These are phyloP conservation scores for Tholera decimalis DNA, from an alignment of 2,888 invertebrate species.

Conservation along the genomic window DNA sequence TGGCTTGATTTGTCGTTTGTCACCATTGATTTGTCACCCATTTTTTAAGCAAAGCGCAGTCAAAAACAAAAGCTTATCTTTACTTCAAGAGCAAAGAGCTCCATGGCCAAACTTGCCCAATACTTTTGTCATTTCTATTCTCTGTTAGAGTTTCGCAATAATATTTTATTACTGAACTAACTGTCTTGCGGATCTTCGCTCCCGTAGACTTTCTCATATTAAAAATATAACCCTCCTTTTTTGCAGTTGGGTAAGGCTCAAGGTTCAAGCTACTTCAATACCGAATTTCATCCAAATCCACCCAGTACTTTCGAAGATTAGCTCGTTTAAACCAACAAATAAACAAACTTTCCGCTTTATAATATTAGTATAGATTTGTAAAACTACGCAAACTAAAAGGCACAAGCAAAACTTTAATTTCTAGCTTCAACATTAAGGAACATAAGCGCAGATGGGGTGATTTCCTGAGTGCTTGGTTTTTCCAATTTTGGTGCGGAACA, in stretches of 20 bases:
- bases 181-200: no score
- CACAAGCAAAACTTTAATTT: slow-evolving; percentile 18
- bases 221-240: no score
- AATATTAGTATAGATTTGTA: background rate
- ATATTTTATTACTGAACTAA: background rate
- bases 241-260: no score
- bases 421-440: slow-evolving; percentile 35
- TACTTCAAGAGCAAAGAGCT: background rate
- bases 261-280: no score
- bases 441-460: slow-evolving; percentile 41
- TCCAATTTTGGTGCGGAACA: slow-evolving; percentile 50
- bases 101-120: background rate
- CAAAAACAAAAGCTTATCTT: background rate
- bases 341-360: no score
- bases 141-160: no score
- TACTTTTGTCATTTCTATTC: background rate
- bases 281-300: no score
- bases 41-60: slow-evolving; percentile 14
- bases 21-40: slow-evolving; percentile 9
- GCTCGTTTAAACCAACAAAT: no score
- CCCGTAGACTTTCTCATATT: no score
- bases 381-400: slow-evolving; percentile 7
- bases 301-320: no score
- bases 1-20: slow-evolving; percentile 3
- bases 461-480: slow-evolving; percentile 56